Conservation (phyloP, 2,113 vertebrate species). For the Panurus biarmicus region DNA sequence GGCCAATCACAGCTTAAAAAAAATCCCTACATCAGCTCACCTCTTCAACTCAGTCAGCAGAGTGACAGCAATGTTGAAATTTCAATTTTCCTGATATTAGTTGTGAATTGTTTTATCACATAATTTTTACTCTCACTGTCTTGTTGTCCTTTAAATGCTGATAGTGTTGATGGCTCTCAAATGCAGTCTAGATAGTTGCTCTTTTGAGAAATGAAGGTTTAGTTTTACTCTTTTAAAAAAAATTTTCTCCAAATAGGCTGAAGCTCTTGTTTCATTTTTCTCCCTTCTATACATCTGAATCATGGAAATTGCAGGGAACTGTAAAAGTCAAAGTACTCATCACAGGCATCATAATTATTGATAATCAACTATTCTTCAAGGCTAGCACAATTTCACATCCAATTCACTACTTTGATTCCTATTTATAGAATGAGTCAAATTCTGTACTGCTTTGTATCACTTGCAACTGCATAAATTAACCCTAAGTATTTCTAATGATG, state of each 20-base stretch:
- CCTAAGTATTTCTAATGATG: not conserved
- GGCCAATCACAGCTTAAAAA: constrained; percentile 62
- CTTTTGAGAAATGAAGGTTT: not conserved
- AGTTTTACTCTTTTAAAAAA: not conserved
- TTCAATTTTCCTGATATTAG: constrained; percentile 50
- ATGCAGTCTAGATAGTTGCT: not conserved
- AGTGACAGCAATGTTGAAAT: constrained; percentile 50
- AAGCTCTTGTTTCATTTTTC: not conserved
- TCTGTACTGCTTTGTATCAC: not conserved
- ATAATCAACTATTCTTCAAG: constrained; percentile 19
- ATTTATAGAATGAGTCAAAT: not conserved
- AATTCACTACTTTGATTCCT: not conserved
- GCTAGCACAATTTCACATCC: not conserved
- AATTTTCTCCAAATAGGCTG: not conserved
- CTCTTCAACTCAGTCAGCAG: constrained; percentile 31
- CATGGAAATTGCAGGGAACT: constrained; percentile 8
- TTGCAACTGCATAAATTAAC: not conserved
- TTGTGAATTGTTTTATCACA: constrained; percentile 63
- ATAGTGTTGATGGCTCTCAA: constrained; percentile 40
- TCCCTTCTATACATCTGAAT: not conserved
- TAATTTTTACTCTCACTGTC: constrained; percentile 31
- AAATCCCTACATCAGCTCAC: constrained; percentile 31
- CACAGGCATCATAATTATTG: constrained; percentile 12
- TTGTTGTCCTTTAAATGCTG: not conserved
- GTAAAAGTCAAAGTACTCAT: constrained; percentile 20